phyloP scores from a whole-genome alignment of 2,888 invertebrate species.

The Apotomis turbidana region DNA sequence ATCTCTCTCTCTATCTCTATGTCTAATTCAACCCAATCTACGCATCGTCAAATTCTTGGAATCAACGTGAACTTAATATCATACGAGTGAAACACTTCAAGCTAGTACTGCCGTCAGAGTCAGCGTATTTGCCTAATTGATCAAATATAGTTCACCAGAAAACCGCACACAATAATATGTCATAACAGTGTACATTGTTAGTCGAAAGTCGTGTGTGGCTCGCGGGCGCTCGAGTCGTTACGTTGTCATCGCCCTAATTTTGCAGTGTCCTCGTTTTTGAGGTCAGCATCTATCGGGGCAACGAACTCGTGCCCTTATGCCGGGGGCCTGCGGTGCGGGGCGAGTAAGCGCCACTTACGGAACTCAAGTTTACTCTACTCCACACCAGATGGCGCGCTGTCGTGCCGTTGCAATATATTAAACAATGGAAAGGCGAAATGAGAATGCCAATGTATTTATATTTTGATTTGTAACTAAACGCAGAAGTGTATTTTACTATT shows the following conservation, averaged over 20 bases:
- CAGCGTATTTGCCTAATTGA: conserved; percentile 84
- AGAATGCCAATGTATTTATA: neutral
- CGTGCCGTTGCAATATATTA: conserved; percentile 17
- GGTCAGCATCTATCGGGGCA: conserved; percentile 85
- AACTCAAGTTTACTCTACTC: conserved; percentile 58
- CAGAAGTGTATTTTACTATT: too few relatives aligned
- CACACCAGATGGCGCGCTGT: conserved; percentile 70
- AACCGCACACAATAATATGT: conserved; percentile 50
- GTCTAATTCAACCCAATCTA: conserved; percentile 4
- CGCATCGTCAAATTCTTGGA: conserved; percentile 51
- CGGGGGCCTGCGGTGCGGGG: conserved; percentile 65
- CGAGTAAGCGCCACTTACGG: conserved; percentile 52
- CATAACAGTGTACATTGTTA: conserved; percentile 53
- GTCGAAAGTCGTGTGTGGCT: conserved; percentile 63
- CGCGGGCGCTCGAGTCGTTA: conserved; percentile 76
- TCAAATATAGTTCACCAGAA: conserved; percentile 77
- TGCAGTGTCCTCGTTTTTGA: conserved; percentile 89
- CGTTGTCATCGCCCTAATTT: conserved; percentile 84
- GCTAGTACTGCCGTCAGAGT: conserved; percentile 75
- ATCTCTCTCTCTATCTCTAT: too few relatives aligned
- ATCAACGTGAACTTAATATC: conserved; percentile 66
- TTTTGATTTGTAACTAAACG: too few relatives aligned
- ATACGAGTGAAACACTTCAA: conserved; percentile 73
- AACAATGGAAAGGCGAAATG: conserved; percentile 22
- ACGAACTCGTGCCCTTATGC: conserved; percentile 84